Evolutionary conservation across 1,140 invertebrate genomes (phyloP).

Genomic region (Euura saliciscinereae): DNA sequence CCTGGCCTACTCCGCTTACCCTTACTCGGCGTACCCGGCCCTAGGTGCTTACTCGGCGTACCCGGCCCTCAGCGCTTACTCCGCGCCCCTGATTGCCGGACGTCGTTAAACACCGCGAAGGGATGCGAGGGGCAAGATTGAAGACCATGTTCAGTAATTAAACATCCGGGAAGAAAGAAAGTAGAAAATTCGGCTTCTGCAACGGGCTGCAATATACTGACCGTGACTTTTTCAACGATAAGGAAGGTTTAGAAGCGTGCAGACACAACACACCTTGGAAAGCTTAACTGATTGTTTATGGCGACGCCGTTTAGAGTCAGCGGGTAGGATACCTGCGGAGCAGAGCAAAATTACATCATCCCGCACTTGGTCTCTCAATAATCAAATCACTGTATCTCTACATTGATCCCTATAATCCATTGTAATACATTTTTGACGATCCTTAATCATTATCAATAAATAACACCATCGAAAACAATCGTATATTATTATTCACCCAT

Average conservation of each 20-base stretch:
- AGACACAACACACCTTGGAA: not conserved
- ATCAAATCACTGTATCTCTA: not conserved
- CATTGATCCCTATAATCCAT: no score
- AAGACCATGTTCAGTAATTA: no score
- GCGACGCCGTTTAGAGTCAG: not conserved
- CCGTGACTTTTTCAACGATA: not conserved
- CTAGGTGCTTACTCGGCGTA: constrained; percentile 21
- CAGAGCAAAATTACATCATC: not conserved
- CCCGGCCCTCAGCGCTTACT: constrained; percentile 29
- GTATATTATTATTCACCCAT: no score
- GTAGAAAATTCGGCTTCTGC: no score
- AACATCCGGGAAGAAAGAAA: no score
- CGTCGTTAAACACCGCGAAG: constrained; percentile 32
- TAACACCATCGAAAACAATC: not conserved
- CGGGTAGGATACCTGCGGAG: not conserved
- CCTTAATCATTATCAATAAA: not conserved
- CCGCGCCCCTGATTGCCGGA: constrained; percentile 32
- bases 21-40: constrained; percentile 40
- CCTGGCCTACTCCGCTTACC: constrained; percentile 34
- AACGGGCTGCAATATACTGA: no score
- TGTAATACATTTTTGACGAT: not conserved
- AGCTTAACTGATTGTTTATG: not conserved
- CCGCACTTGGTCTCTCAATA: not conserved
- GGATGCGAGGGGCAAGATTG: no score
- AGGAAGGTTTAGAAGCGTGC: not conserved